Percentiles rank a stretch among this genome's conserved stretches.
phyloP scores from a whole-genome alignment of 2,113 vertebrate genomes.

The Nothoprocta pentlandii region DNA sequence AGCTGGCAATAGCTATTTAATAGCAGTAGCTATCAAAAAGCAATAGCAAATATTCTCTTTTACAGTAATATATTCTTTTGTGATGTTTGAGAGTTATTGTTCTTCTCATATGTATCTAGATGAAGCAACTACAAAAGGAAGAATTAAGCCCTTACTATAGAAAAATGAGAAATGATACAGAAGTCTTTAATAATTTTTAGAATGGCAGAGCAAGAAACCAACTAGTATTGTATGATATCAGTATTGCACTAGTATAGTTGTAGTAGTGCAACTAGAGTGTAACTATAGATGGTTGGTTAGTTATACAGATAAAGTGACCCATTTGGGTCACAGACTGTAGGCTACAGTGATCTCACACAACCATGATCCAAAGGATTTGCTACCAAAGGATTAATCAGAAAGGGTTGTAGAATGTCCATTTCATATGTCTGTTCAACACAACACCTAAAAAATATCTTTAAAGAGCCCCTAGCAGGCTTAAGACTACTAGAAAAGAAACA shows the following conservation, averaged over 20 bases:
- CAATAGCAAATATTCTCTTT: background rate
- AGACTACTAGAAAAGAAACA: background rate
- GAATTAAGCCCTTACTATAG: background rate
- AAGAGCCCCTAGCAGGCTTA: background rate
- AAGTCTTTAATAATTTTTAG: background rate
- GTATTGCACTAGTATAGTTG: background rate
- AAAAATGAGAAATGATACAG: background rate
- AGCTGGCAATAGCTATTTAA: background rate
- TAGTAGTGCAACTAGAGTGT: background rate
- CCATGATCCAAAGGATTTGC: background rate
- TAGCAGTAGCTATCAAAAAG: background rate
- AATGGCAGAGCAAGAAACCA: too few relatives aligned
- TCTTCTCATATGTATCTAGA: background rate
- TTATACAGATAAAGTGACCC: background rate
- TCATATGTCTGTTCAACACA: background rate
- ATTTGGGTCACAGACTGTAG: background rate
- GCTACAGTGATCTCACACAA: too few relatives aligned
- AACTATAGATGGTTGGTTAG: background rate
- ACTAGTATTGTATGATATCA: background rate
- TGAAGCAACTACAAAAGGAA: background rate
- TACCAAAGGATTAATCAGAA: background rate
- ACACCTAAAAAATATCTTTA: background rate
- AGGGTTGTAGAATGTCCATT: background rate
- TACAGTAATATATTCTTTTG: background rate
- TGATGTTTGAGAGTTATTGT: background rate